These are phyloP conservation scores for Misgurnus anguillicaudatus DNA, from an alignment of 2,113 vertebrate genomes.

Conservation along the genomic window DNA sequence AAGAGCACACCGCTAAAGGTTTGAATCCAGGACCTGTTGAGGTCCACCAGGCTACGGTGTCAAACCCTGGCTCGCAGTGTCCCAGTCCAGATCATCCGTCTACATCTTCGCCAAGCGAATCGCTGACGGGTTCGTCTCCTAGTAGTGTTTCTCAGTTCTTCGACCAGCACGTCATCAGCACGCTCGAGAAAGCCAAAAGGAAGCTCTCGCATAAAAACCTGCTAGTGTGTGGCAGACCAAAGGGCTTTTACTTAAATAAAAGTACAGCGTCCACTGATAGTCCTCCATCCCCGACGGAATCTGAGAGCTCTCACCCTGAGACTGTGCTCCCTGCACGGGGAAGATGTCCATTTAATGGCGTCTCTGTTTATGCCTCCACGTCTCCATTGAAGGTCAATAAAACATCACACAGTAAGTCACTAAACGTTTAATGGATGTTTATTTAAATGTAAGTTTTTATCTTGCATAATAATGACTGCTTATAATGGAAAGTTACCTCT, in stretches of 20 bases:
- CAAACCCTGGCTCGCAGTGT: conserved; percentile 33
- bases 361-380: conserved; percentile 6
- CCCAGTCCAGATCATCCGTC: conserved; percentile 59
- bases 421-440: too few relatives aligned
- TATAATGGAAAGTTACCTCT: neutral
- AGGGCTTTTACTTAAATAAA: conserved; percentile 51
- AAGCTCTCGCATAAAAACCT: conserved; percentile 65
- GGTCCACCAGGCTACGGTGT: conserved; percentile 48
- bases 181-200: conserved; percentile 72
- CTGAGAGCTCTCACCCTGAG: conserved; percentile 26
- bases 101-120: conserved; percentile 50
- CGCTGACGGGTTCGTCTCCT: conserved; percentile 31
- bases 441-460: too few relatives aligned
- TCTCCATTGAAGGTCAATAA: conserved; percentile 56
- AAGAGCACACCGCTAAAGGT: conserved; percentile 48
- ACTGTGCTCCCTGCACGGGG: neutral
- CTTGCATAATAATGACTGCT: too few relatives aligned
- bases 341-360: neutral
- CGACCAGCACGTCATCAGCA: conserved; percentile 62
- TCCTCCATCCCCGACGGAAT: conserved; percentile 29
- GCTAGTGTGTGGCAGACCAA: conserved; percentile 58
- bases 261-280: conserved; percentile 18
- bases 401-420: conserved; percentile 51
- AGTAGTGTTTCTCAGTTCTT: conserved; percentile 24
- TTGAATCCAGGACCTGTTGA: conserved; percentile 42